Percentiles rank a stretch among this genome's conserved stretches.
Evolutionary conservation across 1,140 invertebrate genomes (phyloP).

Genomic region (Drosophila miranda): DNA sequence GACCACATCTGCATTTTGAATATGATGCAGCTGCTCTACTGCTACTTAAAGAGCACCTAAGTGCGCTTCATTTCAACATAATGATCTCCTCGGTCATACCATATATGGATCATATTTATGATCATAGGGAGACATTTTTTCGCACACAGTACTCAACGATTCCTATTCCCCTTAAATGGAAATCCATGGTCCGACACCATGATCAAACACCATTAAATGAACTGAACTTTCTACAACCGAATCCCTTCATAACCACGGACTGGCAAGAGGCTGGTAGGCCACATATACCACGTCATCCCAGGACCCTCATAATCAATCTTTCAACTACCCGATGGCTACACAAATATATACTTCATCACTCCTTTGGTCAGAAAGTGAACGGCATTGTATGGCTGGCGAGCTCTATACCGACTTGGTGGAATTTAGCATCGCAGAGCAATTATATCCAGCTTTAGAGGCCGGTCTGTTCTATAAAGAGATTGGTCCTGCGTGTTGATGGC

Average conservation of each 20-base stretch:
- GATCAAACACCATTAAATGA: constrained; percentile 82
- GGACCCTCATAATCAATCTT: too few relatives aligned
- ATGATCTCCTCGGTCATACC: constrained; percentile 87
- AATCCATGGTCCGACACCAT: constrained; percentile 85
- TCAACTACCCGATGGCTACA: constrained; percentile 89
- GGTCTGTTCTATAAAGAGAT: constrained; percentile 87
- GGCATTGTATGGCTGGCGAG: constrained; percentile 86
- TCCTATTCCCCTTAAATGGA: constrained; percentile 85
- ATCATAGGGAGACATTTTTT: constrained; percentile 87
- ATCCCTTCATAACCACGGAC: constrained; percentile 57
- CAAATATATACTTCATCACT: constrained; percentile 89
- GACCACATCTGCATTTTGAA: too few relatives aligned
- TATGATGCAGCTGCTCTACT: too few relatives aligned
- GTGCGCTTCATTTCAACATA: constrained; percentile 89
- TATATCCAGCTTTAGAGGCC: constrained; percentile 90
- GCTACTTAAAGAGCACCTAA: constrained; percentile 83
- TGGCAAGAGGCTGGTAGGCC: constrained; percentile 50
- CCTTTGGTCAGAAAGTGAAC: constrained; percentile 84
- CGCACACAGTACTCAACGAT: constrained; percentile 64
- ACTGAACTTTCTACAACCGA: constrained; percentile 31
- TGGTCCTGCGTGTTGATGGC: constrained; percentile 86
- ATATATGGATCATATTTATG: constrained; percentile 84
- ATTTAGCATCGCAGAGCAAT: constrained; percentile 86
- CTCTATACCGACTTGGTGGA: constrained; percentile 85
- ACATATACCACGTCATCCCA: constrained; percentile 41